Percentiles rank a stretch among this genome's conserved stretches.
These are phyloP conservation scores for Pipistrellus nathusii DNA, from an alignment of 2,797 vertebrate species.

Conservation along the genomic window DNA sequence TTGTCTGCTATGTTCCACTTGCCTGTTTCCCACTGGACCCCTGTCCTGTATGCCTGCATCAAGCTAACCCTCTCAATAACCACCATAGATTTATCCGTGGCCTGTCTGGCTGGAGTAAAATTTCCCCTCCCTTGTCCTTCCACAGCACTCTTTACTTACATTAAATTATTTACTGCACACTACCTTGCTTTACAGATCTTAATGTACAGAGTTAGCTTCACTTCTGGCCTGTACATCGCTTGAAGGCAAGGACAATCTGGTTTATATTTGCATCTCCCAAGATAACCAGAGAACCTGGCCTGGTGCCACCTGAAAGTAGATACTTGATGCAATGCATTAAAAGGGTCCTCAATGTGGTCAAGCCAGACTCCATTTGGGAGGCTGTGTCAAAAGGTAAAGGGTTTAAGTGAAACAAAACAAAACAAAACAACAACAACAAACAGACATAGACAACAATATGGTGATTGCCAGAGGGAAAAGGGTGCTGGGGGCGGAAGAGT, in stretches of 20 bases:
- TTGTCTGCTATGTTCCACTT: too few species aligned
- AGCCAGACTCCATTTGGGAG: background rate
- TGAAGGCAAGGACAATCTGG: background rate
- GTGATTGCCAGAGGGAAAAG: background rate
- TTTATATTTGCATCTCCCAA: background rate
- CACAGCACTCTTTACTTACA: background rate
- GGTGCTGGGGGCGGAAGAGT: background rate
- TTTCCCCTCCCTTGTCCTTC: background rate
- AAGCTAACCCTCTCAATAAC: background rate
- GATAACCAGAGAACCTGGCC: background rate
- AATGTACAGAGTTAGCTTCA: background rate
- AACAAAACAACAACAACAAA: background rate
- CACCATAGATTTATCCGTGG: background rate
- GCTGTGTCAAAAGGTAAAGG: background rate
- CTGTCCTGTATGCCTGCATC: too few species aligned
- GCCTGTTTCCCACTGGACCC: too few species aligned
- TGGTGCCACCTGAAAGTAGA: background rate
- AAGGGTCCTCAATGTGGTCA: background rate
- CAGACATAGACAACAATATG: background rate
- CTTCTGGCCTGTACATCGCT: background rate
- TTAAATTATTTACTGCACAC: background rate
- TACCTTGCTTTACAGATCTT: background rate
- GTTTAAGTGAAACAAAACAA: background rate
- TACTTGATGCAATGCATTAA: background rate
- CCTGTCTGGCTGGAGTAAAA: conserved; percentile 10